A percentile compares a stretch with the other conserved stretches of the same genome.
Evolutionary conservation across 2,888 invertebrate species (phyloP).

Genomic region (Meloe dianella): DNA sequence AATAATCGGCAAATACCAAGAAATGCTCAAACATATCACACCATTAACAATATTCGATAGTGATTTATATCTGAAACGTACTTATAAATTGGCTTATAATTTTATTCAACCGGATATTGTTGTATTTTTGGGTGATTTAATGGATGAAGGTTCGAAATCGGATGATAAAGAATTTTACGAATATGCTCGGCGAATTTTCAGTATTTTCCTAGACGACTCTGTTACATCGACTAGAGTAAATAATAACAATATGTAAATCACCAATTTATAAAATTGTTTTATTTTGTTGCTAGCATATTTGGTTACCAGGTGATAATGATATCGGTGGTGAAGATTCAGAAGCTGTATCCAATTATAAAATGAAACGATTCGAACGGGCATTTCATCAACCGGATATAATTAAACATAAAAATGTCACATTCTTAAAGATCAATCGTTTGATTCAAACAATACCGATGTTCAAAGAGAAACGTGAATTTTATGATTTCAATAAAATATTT

Average conservation of each 20-base stretch:
- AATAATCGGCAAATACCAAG: constrained; percentile 82
- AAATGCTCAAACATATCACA: constrained; percentile 69
- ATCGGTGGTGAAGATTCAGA: constrained; percentile 90
- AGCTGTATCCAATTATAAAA: constrained; percentile 71
- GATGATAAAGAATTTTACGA: constrained; percentile 70
- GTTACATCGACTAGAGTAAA: constrained; percentile 24
- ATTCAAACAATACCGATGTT: constrained; percentile 68
- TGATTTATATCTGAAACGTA: constrained; percentile 78
- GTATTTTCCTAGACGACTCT: constrained; percentile 64
- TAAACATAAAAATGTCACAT: constrained; percentile 67
- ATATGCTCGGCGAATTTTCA: constrained; percentile 76
- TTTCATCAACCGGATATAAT: constrained; percentile 75
- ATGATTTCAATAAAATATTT: constrained; percentile 61
- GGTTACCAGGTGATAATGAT: constrained; percentile 96
- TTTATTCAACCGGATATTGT: constrained; percentile 83
- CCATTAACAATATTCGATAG: constrained; percentile 83
- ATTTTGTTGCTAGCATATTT: constrained; percentile 69
- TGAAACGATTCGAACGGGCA: constrained; percentile 74
- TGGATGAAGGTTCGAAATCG: constrained; percentile 92
- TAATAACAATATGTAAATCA: not conserved
- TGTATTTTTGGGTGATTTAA: constrained; percentile 90
- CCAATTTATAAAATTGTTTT: not conserved
- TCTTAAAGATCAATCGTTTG: constrained; percentile 78
- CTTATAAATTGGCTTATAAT: constrained; percentile 74
- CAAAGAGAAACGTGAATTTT: constrained; percentile 58